Evolutionary conservation across 2,113 vertebrate genomes (phyloP), one percentile per base, ranked within the genome.

Genomic region (Desmodus rotundus): DNA sequence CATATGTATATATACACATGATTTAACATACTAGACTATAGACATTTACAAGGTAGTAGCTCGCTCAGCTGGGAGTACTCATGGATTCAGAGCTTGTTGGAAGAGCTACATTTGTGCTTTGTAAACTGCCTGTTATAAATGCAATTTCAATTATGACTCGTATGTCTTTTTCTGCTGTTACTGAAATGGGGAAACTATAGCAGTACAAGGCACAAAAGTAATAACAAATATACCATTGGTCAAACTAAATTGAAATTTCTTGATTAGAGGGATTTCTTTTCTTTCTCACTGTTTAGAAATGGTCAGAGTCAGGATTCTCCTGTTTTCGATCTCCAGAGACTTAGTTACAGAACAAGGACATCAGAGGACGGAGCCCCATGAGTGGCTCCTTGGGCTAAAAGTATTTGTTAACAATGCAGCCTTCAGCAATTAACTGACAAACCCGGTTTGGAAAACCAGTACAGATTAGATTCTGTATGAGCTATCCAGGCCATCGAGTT

Each of bases 321-420:
- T 56, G 11, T 1, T 52, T 93, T 87, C 54, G 11, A 82, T 87
- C 22, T 47, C 4, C 5, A 24, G 2, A 13, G 33, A n/a, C 3
- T 38, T 11, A 70, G 50, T 33, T 38, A 0, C 2, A 85, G 74
- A 41, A 63, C 11, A 4, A 12, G 10, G 70, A 26, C 17, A 26
- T 19, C 45, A 86, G 43, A 54, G 28, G 1, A 5, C 7, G 33
- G 17, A 0, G 15, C 5, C 47, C 8, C 7, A 20, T 0, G 1
- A 8, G 4, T n/a, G 52, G n/a, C 5, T 19, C 19, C 74, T 68
- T 33, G 13, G 11, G 7, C 2, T n/a, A 72, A 67, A 58, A 10
- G 11, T 26, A 52, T 6, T 50, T 41, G 56, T n/a, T 76, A 47
- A 17, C 36, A 76, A 67, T 45, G 47, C 17, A 45, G 16, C 5